Evolutionary conservation across 30 jellyfish, hydroid and myxozoan species (phyloP).

Genomic region (Aurelia sp.): DNA sequence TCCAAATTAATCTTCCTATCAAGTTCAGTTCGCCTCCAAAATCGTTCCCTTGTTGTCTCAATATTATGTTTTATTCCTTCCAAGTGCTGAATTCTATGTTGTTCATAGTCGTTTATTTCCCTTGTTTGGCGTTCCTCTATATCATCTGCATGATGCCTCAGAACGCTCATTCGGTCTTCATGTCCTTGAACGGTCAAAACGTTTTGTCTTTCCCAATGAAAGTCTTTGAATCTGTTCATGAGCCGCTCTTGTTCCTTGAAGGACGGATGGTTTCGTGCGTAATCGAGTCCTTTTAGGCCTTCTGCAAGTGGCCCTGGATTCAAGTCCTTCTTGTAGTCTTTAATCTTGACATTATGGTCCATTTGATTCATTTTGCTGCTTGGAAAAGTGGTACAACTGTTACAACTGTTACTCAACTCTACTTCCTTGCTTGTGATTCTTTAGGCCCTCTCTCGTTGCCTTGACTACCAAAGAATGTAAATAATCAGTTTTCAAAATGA

Average conservation of each 20-base stretch:
- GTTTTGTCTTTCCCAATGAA: constrained; percentile 74
- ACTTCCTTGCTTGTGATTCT: too few relatives aligned
- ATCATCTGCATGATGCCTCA: constrained; percentile 48
- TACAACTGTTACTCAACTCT: too few relatives aligned
- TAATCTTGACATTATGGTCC: constrained; percentile 75
- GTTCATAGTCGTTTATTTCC: constrained; percentile 37
- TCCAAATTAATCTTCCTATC: constrained; percentile 37
- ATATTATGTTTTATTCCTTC: constrained; percentile 68
- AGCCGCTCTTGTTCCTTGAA: constrained; percentile 49
- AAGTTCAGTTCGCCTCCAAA: constrained; percentile 61
- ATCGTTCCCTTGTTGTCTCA: constrained; percentile 46
- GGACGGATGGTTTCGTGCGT: constrained; percentile 20
- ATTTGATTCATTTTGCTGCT: constrained; percentile 60
- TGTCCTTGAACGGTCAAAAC: constrained; percentile 49
- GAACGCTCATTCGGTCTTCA: constrained; percentile 52
- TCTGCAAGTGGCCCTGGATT: constrained; percentile 40
- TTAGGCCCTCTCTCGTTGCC: too few relatives aligned
- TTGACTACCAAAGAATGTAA: too few relatives aligned
- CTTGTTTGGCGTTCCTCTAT: constrained; percentile 45
- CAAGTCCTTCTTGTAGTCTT: constrained; percentile 37
- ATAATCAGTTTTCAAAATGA: too few relatives aligned
- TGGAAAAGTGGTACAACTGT: too few relatives aligned
- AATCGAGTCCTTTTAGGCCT: constrained; percentile 9
- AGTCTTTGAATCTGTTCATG: constrained; percentile 57
- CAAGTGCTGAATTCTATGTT: constrained; percentile 51